phyloP scores from a whole-genome alignment of 1,140 invertebrate species.

The Pollicipes pollicipes region DNA sequence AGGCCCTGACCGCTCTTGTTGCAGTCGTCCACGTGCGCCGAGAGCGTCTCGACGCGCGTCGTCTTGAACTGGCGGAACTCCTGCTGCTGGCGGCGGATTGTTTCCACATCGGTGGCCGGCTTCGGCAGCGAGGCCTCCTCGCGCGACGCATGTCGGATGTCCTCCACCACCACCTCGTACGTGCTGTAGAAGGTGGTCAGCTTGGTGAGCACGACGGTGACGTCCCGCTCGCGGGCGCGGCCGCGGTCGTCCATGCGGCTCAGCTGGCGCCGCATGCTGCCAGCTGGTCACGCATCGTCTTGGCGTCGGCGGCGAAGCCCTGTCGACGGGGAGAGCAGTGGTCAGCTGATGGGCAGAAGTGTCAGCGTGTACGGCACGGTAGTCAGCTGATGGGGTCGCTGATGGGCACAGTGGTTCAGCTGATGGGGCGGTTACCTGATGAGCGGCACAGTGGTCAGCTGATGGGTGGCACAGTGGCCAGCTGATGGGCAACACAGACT shows the following conservation, averaged over 20 bases:
- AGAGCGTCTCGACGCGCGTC: constrained; percentile 57
- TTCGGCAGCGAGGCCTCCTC: constrained; percentile 41
- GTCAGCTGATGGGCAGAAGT: too few relatives aligned
- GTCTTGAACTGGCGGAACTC: constrained; percentile 58
- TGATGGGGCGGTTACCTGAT: too few relatives aligned
- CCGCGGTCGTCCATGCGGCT: constrained; percentile 57
- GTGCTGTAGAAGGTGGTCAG: constrained; percentile 66
- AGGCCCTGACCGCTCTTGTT: constrained; percentile 64
- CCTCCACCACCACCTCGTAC: constrained; percentile 50
- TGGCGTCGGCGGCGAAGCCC: constrained; percentile 40
- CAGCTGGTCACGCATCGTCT: constrained; percentile 58
- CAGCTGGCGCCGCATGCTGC: constrained; percentile 57
- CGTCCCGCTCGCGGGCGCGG: constrained; percentile 50
- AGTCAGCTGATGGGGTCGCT: too few relatives aligned
- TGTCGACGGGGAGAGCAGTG: too few relatives aligned
- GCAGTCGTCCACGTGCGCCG: constrained; percentile 54
- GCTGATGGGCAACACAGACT: too few relatives aligned
- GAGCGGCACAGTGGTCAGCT: too few relatives aligned
- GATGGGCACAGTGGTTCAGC: too few relatives aligned
- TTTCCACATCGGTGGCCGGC: constrained; percentile 73
- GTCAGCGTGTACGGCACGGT: too few relatives aligned
- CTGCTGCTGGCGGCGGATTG: constrained; percentile 73
- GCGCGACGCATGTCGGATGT: constrained; percentile 47
- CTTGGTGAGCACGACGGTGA: constrained; percentile 50
- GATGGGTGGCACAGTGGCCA: too few relatives aligned